Evolutionary conservation across 92 coral and sea anemone genomes (phyloP).

Genomic region (Epizoanthus scotinus): DNA sequence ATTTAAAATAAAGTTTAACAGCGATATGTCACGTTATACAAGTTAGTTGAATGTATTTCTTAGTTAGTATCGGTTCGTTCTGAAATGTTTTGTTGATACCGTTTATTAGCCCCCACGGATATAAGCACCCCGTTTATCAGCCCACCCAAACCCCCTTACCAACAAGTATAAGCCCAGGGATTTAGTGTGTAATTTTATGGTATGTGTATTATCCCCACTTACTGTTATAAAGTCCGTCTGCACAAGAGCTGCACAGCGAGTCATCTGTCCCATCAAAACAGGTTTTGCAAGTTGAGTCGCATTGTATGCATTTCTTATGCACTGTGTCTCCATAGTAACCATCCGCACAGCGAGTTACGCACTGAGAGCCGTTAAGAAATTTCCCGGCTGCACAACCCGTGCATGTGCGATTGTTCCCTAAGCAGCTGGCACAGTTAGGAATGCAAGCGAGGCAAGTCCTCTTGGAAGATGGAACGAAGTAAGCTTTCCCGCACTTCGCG

Average conservation of each 20-base stretch:
- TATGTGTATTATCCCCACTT: constrained; percentile 33
- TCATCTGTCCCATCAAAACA: constrained; percentile 68
- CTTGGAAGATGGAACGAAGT: background rate
- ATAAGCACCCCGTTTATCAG: too few relatives aligned
- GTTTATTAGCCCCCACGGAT: too few relatives aligned
- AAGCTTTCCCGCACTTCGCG: constrained; percentile 6
- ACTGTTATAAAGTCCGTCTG: constrained; percentile 56
- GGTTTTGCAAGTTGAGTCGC: constrained; percentile 65
- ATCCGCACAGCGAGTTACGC: constrained; percentile 64
- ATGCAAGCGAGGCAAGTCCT: constrained; percentile 19
- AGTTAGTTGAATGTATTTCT: too few relatives aligned
- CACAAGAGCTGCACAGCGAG: constrained; percentile 69
- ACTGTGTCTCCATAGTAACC: constrained; percentile 75
- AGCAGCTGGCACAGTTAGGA: constrained; percentile 49
- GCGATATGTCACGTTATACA: too few relatives aligned
- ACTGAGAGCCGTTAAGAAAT: constrained; percentile 49
- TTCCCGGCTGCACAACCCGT: constrained; percentile 48
- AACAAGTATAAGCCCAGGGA: too few relatives aligned
- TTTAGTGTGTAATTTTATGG: too few relatives aligned
- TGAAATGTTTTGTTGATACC: too few relatives aligned
- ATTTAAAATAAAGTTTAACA: too few relatives aligned
- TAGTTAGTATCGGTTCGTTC: too few relatives aligned
- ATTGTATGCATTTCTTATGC: constrained; percentile 45
- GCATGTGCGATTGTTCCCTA: constrained; percentile 46
- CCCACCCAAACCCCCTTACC: too few relatives aligned